Percentiles rank a stretch among this genome's conserved stretches.
Evolutionary conservation across 2,797 vertebrate genomes (phyloP).

Genomic region (Lophius americanus): DNA sequence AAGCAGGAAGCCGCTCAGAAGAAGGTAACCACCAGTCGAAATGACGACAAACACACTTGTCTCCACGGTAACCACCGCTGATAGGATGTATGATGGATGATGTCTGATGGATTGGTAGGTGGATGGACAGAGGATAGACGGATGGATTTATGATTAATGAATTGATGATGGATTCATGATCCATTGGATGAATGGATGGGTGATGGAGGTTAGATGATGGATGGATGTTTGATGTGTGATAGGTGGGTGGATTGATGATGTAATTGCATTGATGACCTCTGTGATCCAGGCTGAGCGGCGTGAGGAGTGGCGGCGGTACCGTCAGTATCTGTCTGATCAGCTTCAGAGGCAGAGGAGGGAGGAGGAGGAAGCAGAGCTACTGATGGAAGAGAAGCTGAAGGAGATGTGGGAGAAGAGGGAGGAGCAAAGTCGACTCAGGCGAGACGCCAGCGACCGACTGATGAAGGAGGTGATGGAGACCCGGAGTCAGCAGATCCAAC

Average conservation of each 20-base stretch:
- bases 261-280: too few species aligned
- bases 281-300: constrained; percentile 75
- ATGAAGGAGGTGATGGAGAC: constrained; percentile 84
- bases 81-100: too few species aligned
- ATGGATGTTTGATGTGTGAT: too few species aligned
- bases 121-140: too few species aligned
- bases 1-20: constrained; percentile 71
- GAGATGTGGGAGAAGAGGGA: constrained; percentile 74
- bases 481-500: constrained; percentile 83
- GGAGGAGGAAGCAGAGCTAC: constrained; percentile 79
- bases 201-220: too few species aligned
- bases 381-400: constrained; percentile 79
- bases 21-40: constrained; percentile 74
- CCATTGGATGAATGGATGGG: too few species aligned
- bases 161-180: not conserved
- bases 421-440: constrained; percentile 68
- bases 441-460: constrained; percentile 81
- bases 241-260: too few species aligned
- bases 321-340: constrained; percentile 80
- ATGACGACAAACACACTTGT: too few species aligned
- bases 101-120: too few species aligned
- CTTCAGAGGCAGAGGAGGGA: constrained; percentile 76
- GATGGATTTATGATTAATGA: too few species aligned
- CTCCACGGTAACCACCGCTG: too few species aligned
- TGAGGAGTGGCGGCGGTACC: constrained; percentile 84